Evolutionary conservation across 1,140 invertebrate genomes (phyloP), one percentile per base, ranked within the genome.

Genomic region (Zaprionus inermis): DNA sequence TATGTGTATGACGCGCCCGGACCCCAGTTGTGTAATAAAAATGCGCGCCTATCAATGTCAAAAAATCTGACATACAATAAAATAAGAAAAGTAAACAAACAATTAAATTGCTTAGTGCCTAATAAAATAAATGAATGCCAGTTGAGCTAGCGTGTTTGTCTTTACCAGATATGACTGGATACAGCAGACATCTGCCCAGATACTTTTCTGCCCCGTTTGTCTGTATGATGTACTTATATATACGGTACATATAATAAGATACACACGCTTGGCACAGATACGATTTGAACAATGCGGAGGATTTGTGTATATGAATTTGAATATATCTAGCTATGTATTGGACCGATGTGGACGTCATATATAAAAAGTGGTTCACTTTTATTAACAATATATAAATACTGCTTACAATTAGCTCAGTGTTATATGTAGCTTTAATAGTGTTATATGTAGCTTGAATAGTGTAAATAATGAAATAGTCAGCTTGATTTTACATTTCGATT

Each of bases 1-100:
- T 68, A 34, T 73, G 12, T 56, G 38, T 24, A 44, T 64, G 59
- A 34, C 44, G 34, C 18, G 12, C 49, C 32, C 14, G 49, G 24
- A 28, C 30, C 30, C 20, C 34, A 70, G 78, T 86, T 90, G 86
- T 81, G 78, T 85, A 90, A 90, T 90, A 80, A 85, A 90, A 90
- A 79, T 85, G 85, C 81, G 78, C 86, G 78, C 85, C 82, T 90
- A 90, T 90, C 85, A 90, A 85, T 90, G 85, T 90, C 85, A 81
- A 76, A 85, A 77, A 90, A 90, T 90, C 85, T 85, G 85, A 90
- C 85, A 89, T 77, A 79, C 78, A 90, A 89, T 90, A 78, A 81
- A 79, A 89, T 81, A 81, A 75, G 76, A 76, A 81, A 81, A 77
- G 85, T 90, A 90, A 90, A 90, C 85, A 90, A 90, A 90, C 85